Conservation (phyloP, 2,888 invertebrate species). For the Protodeltote pygarga region DNA sequence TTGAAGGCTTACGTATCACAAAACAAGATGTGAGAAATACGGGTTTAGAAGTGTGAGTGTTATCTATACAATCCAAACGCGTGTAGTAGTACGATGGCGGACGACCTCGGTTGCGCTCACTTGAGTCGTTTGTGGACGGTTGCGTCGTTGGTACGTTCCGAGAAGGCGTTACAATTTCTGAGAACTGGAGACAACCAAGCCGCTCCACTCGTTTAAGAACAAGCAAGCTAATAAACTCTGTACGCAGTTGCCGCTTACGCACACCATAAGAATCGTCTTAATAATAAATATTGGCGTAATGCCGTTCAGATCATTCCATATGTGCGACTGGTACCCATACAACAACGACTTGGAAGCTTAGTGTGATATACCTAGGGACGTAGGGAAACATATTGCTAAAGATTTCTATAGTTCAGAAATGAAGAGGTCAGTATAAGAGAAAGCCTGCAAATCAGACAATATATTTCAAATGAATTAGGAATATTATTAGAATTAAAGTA, state of each 20-base stretch:
- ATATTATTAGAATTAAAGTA: too few relatives aligned
- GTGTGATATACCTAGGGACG: conserved; percentile 16
- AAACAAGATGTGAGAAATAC: conserved; percentile 53
- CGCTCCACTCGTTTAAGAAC: conserved; percentile 74
- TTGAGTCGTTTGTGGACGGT: conserved; percentile 74
- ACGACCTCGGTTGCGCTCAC: conserved; percentile 83
- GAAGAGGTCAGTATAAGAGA: background rate
- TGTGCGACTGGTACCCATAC: conserved; percentile 36
- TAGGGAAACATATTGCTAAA: conserved; percentile 1
- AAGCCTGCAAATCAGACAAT: background rate
- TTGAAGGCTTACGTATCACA: conserved; percentile 41
- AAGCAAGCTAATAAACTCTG: conserved; percentile 77
- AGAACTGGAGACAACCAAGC: conserved; percentile 84
- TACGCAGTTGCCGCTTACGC: conserved; percentile 71
- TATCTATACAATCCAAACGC: conserved; percentile 64
- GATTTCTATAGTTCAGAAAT: background rate
- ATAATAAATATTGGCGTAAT: too few relatives aligned
- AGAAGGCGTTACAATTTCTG: conserved; percentile 87
- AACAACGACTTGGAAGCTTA: conserved; percentile 35
- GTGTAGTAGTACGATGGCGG: conserved; percentile 69
- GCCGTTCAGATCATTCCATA: conserved; percentile 32
- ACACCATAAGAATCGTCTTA: conserved; percentile 36
- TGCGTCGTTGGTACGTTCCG: conserved; percentile 80
- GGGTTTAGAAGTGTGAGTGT: conserved; percentile 59
- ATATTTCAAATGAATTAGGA: background rate